Base-by-base conservation (phyloP, 2,888 invertebrate genomes). In the Chromoteleia sp. region DNA sequence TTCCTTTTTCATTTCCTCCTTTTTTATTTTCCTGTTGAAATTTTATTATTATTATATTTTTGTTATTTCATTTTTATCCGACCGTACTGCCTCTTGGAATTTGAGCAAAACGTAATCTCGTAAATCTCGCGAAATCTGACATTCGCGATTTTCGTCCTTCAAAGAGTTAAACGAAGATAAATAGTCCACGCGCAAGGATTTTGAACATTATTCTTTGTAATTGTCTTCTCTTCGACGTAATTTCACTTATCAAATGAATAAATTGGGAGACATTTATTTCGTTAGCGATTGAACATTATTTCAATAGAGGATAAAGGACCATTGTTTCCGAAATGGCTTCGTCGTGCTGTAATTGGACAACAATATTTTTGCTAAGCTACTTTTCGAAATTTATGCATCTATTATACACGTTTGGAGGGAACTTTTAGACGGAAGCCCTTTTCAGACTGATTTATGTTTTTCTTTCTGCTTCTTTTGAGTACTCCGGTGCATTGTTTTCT, bases 81-180 rank as follows among this genome's bases (percentile, higher is more conserved):
- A 33, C 59, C 36, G 45, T 45, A 30, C n/a, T 41, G 45, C 48
- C 21, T 61, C 14, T 39, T 33, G 59, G 56, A 76, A 71, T 63
- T 63, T 41, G 39, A 61, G 71, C 58, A 33, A 52, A 71, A 71
- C 61, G 61, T 70, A 76, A 81, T 81, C 59, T 68, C 81, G 63
- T 81, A 71, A 77, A 81, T 81, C 71, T 56, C 59, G 61, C 52
- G 81, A 33, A 77, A 81, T 73, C 81, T 73, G 77, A 71, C 81
- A 52, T 54, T 43, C 50, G 81, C 76, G 81, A 77, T 65, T 81
- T 81, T 59, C 43, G 63, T 45, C 36, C 45, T 52, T 71, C 50
- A 56, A 68, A 74, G 33, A 63, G 14, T 54, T 52, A 61, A 71
- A 65, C 70, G 58, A 75, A 63, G 76, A 68, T 25, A 61, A 80